phyloP scores from a whole-genome alignment of 1,140 invertebrate genomes.

The Bombus waltoni region DNA sequence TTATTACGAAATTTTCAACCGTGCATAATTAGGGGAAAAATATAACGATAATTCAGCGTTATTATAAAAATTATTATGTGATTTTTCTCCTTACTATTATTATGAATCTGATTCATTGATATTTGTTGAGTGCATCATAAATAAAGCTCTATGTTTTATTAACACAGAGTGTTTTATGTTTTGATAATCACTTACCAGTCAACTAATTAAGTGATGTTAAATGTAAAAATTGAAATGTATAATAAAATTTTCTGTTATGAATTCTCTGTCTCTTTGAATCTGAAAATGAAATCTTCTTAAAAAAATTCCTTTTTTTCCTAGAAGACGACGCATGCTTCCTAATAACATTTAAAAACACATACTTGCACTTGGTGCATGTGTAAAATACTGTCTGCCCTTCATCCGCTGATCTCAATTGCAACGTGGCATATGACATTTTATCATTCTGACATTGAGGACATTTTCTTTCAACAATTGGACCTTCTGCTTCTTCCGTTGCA shows the following conservation, averaged over 20 bases:
- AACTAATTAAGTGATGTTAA: background rate
- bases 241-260: constrained; percentile 79
- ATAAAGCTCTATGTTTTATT: constrained; percentile 81
- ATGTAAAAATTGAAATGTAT: background rate
- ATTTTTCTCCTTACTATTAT: constrained; percentile 75
- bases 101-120: constrained; percentile 67
- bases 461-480: constrained; percentile 92
- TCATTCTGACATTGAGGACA: constrained; percentile 95
- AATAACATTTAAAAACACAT: constrained; percentile 74
- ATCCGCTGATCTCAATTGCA: constrained; percentile 97
- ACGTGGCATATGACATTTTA: constrained; percentile 96
- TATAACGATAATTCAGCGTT: constrained; percentile 68
- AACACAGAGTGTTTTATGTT: constrained; percentile 55
- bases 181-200: background rate
- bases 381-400: constrained; percentile 99
- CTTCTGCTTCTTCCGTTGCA: constrained; percentile 84
- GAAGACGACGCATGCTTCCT: background rate
- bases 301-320: background rate
- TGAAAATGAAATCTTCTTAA: constrained; percentile 79
- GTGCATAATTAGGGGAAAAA: constrained; percentile 67
- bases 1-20: constrained; percentile 63
- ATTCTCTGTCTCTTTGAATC: constrained; percentile 89
- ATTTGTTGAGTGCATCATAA: constrained; percentile 80
- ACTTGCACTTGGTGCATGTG: constrained; percentile 97
- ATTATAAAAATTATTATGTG: constrained; percentile 58